Evolutionary conservation across 1,140 invertebrate species (phyloP), one percentile per base, ranked within the genome.

Genomic region (Sarcophaga peregrina): DNA sequence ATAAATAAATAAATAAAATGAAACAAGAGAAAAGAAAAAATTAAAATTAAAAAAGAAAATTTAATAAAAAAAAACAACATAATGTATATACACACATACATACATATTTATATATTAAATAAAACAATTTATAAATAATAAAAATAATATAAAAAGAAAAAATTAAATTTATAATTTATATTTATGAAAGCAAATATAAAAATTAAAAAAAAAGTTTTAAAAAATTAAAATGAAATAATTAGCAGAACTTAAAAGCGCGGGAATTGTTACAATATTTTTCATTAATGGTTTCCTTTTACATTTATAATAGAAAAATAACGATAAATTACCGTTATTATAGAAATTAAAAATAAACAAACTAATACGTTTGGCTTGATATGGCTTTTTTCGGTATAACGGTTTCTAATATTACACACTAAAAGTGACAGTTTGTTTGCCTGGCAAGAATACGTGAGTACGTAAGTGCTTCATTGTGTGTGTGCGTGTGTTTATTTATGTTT

Each of bases 321-420:
- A 58, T n/a, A 58, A 58, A 11, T 58, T 58, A 37, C n/a, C n/a
- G 11, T 58, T 13, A 7, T 58, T 58, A 58, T 58, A 58, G 54
- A 6, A 37, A 37, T 37, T 37, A 37, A 37, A 2, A 37, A 37
- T 37, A 2, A 37, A 58, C n/a, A 58, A n/a, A n/a, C 7, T n/a
- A n/a, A 58, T 13, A 58, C 13, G 15, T 58, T 58, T 58, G 3
- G n/a, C 15, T n/a, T 11, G 54, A n/a, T 11, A 11, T 58, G 0
- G 13, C 15, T 58, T 58, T 58, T 58, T 58, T 58, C 54, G 54
- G 54, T 58, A 58, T 58, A 58, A 58, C 54, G 54, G 54, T 58
- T 58, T 58, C 54, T 2, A 37, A 37, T 37, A 4, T 37, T n/a
- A n/a, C 10, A 58, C 15, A 58, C 13, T 58, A n/a, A 37, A 37